These are phyloP conservation scores for Trachelipus rathkii DNA, from an alignment of 1,140 invertebrate species.

Conservation along the genomic window DNA sequence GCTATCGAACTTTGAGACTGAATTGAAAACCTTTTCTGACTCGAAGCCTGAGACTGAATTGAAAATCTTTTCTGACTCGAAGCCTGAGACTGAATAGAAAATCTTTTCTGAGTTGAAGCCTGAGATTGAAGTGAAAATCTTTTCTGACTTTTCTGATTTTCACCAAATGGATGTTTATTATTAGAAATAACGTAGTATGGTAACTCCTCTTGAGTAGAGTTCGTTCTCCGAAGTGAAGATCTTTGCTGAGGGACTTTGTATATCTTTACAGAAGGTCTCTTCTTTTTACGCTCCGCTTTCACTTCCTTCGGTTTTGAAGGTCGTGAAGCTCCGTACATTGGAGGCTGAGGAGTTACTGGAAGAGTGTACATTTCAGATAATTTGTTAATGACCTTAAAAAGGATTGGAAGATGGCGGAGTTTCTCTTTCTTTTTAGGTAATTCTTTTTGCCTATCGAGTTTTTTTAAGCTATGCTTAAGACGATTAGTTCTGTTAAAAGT, in stretches of 20 bases:
- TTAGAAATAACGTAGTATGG: constrained; percentile 2
- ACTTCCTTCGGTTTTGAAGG: constrained; percentile 19
- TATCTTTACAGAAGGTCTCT: constrained; percentile 38
- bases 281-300: constrained; percentile 32
- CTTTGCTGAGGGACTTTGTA: constrained; percentile 31
- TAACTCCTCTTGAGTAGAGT: constrained; percentile 7
- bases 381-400: constrained; percentile 37
- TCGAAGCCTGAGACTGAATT: constrained; percentile 12
- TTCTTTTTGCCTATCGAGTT: constrained; percentile 23
- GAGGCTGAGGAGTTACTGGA: constrained; percentile 20
- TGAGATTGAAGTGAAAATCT: constrained; percentile 10
- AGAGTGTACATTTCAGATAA: constrained; percentile 35
- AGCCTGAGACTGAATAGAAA: constrained; percentile 14
- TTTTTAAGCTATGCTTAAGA: too few species aligned
- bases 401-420: constrained; percentile 10
- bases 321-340: background rate
- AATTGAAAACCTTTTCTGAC: constrained; percentile 7
- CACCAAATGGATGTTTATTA: constrained; percentile 19
- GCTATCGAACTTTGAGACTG: background rate
- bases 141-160: constrained; percentile 10
- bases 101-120: background rate
- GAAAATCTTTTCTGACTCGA: background rate
- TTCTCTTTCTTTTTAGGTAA: constrained; percentile 17
- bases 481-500: too few species aligned
- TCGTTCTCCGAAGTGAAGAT: constrained; percentile 26